These are phyloP conservation scores for Caenorhabditis tropicalis DNA, from an alignment of 1,140 invertebrate genomes.

Conservation along the genomic window DNA sequence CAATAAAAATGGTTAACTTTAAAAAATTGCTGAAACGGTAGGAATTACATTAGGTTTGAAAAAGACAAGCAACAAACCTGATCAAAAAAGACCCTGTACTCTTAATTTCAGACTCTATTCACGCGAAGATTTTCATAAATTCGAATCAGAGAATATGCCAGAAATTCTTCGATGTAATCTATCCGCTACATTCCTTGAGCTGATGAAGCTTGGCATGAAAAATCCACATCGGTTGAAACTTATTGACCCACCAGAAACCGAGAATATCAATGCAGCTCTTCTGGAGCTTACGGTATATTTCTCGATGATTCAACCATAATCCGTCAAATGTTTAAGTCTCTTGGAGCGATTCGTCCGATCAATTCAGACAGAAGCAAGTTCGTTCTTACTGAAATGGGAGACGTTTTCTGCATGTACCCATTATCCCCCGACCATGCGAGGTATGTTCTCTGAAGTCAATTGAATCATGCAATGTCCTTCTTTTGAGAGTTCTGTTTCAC, in stretches of 20 bases:
- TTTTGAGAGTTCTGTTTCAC: conserved; percentile 46
- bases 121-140: conserved; percentile 58
- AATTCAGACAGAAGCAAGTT: conserved; percentile 24
- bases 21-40: neutral
- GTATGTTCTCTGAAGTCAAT: neutral
- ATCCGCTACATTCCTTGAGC: conserved; percentile 72
- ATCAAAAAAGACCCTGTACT: neutral
- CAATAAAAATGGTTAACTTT: neutral
- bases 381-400: conserved; percentile 82
- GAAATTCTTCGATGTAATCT: conserved; percentile 66
- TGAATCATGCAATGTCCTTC: neutral
- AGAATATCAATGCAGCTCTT: conserved; percentile 59
- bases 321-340: conserved; percentile 47
- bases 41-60: too few species aligned
- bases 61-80: too few species aligned
- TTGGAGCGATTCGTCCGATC: neutral
- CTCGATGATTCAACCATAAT: conserved; percentile 11
- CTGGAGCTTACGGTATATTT: conserved; percentile 55
- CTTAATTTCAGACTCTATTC: conserved; percentile 71
- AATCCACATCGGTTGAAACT: conserved; percentile 73
- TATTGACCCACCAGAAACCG: conserved; percentile 73
- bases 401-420: conserved; percentile 87
- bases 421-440: conserved; percentile 89
- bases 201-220: conserved; percentile 74
- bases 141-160: conserved; percentile 57